phyloP scores from a whole-genome alignment of 2,797 vertebrate species.

The Chrosomus eos region DNA sequence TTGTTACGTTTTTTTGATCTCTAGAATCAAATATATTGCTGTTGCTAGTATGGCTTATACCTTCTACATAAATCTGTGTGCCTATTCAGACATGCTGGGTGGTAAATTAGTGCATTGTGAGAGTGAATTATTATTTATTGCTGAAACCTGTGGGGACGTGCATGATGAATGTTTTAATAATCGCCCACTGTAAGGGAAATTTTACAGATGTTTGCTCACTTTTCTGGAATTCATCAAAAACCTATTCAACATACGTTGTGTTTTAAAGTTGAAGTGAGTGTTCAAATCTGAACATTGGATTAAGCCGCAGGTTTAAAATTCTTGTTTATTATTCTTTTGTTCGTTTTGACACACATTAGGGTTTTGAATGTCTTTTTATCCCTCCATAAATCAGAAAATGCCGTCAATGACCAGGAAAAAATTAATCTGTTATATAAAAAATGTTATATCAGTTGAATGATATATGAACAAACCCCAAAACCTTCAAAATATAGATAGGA shows the following conservation, averaged over 20 bases:
- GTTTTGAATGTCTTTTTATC: no score
- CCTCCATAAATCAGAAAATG: no score
- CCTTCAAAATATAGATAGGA: background rate
- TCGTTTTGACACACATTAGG: no score
- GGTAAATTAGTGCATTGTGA: constrained; percentile 9
- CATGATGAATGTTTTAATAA: constrained; percentile 32
- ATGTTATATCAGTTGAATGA: no score
- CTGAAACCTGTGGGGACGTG: constrained; percentile 7
- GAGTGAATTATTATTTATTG: constrained; percentile 29
- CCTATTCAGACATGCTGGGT: constrained; percentile 15
- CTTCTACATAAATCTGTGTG: background rate
- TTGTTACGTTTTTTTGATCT: background rate
- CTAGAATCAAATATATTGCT: background rate
- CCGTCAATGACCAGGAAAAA: no score
- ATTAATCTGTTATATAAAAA: no score
- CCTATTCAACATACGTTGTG: background rate
- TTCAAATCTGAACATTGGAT: background rate
- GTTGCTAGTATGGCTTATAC: background rate
- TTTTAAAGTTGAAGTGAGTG: background rate
- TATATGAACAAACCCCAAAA: no score
- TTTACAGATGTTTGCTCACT: background rate
- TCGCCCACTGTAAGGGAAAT: background rate
- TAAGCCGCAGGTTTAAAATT: no score
- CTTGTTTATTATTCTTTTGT: no score
- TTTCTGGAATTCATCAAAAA: constrained; percentile 3